Evolutionary conservation across 1,140 invertebrate species (phyloP).

Genomic region (Physella acuta): DNA sequence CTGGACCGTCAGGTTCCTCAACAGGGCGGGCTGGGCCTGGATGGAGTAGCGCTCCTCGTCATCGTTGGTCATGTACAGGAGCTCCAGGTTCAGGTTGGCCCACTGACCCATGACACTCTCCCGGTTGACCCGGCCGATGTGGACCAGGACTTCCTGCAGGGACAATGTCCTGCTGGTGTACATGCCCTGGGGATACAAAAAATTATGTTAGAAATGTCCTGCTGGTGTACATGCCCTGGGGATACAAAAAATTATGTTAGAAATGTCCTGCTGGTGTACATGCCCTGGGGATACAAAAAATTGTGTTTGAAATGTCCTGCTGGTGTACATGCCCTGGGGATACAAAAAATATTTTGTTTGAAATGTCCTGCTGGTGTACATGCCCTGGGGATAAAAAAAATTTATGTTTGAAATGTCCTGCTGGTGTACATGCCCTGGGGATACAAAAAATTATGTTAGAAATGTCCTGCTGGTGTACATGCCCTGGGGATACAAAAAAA

Average conservation of each 20-base stretch:
- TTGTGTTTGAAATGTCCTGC: too few species aligned
- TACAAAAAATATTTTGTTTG: too few species aligned
- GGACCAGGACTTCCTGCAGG: conserved; percentile 56
- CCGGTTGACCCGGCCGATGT: conserved; percentile 59
- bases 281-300: too few species aligned
- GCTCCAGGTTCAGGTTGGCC: conserved; percentile 63
- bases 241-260: too few species aligned
- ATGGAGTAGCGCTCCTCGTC: conserved; percentile 67
- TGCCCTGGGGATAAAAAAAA: conserved; percentile 44
- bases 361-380: conserved; percentile 60
- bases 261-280: too few species aligned
- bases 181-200: conserved; percentile 44
- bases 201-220: conserved; percentile 4
- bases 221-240: too few species aligned
- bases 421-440: conserved; percentile 59
- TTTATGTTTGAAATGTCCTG: conserved; percentile 43
- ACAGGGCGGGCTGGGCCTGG: conserved; percentile 62
- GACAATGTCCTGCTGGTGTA: conserved; percentile 60
- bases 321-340: too few species aligned
- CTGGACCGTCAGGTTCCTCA: conserved; percentile 64
- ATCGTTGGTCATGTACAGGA: conserved; percentile 66
- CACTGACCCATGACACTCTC: conserved; percentile 63
- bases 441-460: conserved; percentile 1
- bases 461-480: conserved; percentile 13
- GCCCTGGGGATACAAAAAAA: too few species aligned